Base-by-base conservation (phyloP, 2,888 invertebrate genomes). In the Bhutanitis thaidina region DNA sequence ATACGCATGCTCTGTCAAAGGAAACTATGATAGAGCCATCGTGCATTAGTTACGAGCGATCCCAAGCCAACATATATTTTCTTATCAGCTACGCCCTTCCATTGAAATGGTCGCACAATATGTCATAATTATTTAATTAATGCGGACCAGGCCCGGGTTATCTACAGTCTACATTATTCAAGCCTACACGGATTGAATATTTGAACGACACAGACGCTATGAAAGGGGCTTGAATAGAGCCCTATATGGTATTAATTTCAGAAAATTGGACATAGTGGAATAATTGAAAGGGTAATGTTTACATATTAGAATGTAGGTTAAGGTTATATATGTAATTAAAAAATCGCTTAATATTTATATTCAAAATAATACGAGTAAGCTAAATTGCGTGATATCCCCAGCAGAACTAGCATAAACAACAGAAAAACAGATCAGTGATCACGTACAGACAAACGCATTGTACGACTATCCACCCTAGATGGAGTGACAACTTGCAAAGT, bases 61-160 rank as follows among this genome's bases (percentile, higher is more conserved):
- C 54, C 57, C 53, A 49, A 49, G 46, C 53, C 35, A 38, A 49
- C 53, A 64, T 65, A 61, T 63, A 63, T 62, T 70, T 65, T 70
- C 79, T 84, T 88, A 88, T 88, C 88, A 73, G 71, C 61, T 60
- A 61, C 74, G 66, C 81, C 81, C 79, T 77, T 66, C 74, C 74
- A 83, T 85, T 81, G 77, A 80, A 79, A 74, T 62, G 78, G 74
- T 76, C 80, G 70, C 69, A 86, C 85, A 86, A 87, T 88, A 85
- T 85, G 86, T 85, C 83, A 84, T 86, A 87, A 88, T 87, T 87
- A 86, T 83, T 86, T 85, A 87, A 87, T 88, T 85, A 86, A 86
- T 85, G 77, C 81, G 73, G 74, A 69, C 77, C 79, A 66, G 67
- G 69, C 69, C 68, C 63, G 69, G 79, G 79, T 82, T 86, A 86